Evolutionary conservation across 2,113 vertebrate species (phyloP).

Genomic region (Elephantulus edwardii): DNA sequence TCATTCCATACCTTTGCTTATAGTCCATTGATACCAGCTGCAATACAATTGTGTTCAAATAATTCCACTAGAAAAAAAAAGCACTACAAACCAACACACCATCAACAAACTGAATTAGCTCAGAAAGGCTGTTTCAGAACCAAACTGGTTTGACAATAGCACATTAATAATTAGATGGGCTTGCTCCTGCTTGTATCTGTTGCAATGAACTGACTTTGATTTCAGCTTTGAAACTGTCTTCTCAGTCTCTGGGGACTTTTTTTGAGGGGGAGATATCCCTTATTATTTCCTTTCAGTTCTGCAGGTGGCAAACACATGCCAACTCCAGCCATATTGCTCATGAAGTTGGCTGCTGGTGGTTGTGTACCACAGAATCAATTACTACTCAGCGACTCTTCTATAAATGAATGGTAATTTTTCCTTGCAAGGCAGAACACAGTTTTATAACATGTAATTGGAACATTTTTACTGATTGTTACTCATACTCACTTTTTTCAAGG

Average conservation of each 20-base stretch:
- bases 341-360: neutral
- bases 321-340: constrained; percentile 48
- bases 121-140: constrained; percentile 47
- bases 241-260: constrained; percentile 41
- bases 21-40: constrained; percentile 59
- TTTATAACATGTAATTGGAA: neutral
- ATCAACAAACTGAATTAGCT: constrained; percentile 55
- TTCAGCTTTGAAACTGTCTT: constrained; percentile 56
- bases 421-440: neutral
- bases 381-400: neutral
- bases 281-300: constrained; percentile 2
- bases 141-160: constrained; percentile 57
- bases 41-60: neutral
- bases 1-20: constrained; percentile 56
- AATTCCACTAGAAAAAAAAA: constrained; percentile 20
- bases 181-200: constrained; percentile 42
- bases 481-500: neutral
- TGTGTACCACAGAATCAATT: neutral
- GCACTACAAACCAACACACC: too few relatives aligned
- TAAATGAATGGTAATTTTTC: neutral
- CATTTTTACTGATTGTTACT: neutral
- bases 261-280: neutral
- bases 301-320: constrained; percentile 25
- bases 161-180: constrained; percentile 53
- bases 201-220: constrained; percentile 37